These are phyloP conservation scores for Centrocercus urophasianus DNA, from an alignment of 2,113 vertebrate genomes.

Conservation along the genomic window DNA sequence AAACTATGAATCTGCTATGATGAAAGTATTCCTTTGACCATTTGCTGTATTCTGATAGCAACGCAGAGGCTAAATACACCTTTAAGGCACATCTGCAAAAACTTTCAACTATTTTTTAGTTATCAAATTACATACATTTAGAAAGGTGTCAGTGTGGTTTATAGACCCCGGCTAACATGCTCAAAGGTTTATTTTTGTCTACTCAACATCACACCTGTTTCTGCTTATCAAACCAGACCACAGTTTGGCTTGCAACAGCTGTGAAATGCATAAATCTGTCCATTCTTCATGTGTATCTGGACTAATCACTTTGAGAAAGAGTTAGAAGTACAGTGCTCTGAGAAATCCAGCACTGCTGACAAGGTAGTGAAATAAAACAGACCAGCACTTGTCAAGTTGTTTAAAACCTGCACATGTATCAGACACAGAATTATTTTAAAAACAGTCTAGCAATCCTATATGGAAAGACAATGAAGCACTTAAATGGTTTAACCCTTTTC, in stretches of 20 bases:
- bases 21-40: background rate
- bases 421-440: constrained; percentile 36
- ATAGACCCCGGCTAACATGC: constrained; percentile 40
- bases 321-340: background rate
- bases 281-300: constrained; percentile 32
- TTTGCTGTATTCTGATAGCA: constrained; percentile 10
- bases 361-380: constrained; percentile 27
- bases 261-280: constrained; percentile 62
- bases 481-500: background rate
- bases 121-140: constrained; percentile 56
- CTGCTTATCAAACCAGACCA: constrained; percentile 64
- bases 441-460: background rate
- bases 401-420: background rate
- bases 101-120: constrained; percentile 37
- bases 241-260: constrained; percentile 59
- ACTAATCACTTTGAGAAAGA: constrained; percentile 24
- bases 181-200: constrained; percentile 71
- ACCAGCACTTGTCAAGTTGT: background rate
- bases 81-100: constrained; percentile 27
- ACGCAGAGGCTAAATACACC: background rate
- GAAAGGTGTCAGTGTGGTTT: constrained; percentile 51
- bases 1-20: background rate
- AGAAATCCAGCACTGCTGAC: background rate
- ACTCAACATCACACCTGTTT: constrained; percentile 68
- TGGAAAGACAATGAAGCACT: constrained; percentile 4